Percentiles rank a stretch among this genome's conserved stretches.
phyloP scores from a whole-genome alignment of 2,888 invertebrate genomes.

The Hetaerina titia region DNA sequence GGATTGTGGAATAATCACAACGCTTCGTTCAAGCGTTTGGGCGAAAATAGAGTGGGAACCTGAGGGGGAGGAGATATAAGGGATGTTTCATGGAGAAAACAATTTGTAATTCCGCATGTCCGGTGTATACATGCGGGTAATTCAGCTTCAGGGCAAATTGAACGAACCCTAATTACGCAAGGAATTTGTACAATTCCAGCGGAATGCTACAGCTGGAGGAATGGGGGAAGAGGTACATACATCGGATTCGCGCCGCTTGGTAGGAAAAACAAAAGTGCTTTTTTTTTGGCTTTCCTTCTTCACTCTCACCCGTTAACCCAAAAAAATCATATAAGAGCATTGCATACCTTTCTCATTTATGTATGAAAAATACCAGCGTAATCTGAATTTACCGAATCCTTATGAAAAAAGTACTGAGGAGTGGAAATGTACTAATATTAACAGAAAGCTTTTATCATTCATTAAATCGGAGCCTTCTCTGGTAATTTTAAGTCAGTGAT shows the following conservation, averaged over 20 bases:
- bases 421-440: too few species aligned
- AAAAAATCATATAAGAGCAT: not conserved
- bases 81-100: constrained; percentile 20
- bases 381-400: too few species aligned
- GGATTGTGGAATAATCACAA: constrained; percentile 19
- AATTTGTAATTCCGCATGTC: constrained; percentile 61
- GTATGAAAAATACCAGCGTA: too few species aligned
- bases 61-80: not conserved
- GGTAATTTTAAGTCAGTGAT: too few species aligned
- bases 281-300: not conserved
- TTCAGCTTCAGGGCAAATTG: constrained; percentile 57
- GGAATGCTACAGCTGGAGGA: constrained; percentile 49
- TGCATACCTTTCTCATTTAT: not conserved
- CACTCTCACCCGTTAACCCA: not conserved
- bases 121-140: constrained; percentile 57
- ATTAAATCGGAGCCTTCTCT: too few species aligned
- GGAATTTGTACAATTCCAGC: constrained; percentile 61
- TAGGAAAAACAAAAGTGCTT: constrained; percentile 14
- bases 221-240: not conserved
- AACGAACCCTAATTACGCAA: constrained; percentile 63
- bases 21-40: not conserved
- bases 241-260: not conserved
- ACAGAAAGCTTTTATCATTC: too few species aligned
- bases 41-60: not conserved
- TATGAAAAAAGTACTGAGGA: too few species aligned